Conservation (phyloP, 2,888 invertebrate species). For the Pterobdella sp. region DNA sequence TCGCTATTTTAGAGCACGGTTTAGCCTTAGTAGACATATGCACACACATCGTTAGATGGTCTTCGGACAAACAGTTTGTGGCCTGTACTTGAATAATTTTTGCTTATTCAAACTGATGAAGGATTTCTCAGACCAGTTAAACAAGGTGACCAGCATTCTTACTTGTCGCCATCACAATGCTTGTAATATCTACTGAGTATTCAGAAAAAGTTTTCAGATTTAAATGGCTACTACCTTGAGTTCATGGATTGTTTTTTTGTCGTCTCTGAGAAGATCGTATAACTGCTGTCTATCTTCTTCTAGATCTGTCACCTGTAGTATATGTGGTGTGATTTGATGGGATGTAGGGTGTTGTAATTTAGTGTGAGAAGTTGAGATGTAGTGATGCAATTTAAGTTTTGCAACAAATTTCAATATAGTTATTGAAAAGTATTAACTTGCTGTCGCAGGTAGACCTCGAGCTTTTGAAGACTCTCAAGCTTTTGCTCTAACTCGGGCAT, state of each 20-base stretch:
- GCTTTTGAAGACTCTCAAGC: slow-evolving; percentile 20
- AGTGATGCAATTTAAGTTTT: background rate
- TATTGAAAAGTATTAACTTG: background rate
- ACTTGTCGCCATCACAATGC: too few relatives aligned
- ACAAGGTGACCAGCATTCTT: too few relatives aligned
- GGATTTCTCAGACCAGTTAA: too few relatives aligned
- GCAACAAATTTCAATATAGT: background rate
- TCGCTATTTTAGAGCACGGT: too few relatives aligned
- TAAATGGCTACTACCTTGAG: slow-evolving; percentile 15
- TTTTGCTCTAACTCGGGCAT: slow-evolving; percentile 24
- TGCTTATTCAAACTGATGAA: too few relatives aligned
- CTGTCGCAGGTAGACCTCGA: slow-evolving; percentile 23
- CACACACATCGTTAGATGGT: too few relatives aligned
- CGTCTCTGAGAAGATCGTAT: slow-evolving; percentile 23
- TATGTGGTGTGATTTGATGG: background rate
- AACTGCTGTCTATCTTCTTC: slow-evolving; percentile 27
- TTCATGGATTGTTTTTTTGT: slow-evolving; percentile 23
- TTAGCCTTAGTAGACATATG: too few relatives aligned
- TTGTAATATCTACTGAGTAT: too few relatives aligned
- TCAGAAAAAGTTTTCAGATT: too few relatives aligned
- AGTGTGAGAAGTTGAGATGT: background rate
- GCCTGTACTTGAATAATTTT: too few relatives aligned
- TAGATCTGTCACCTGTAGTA: slow-evolving; percentile 7
- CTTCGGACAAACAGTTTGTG: too few relatives aligned
- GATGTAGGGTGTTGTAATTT: background rate